phyloP scores from a whole-genome alignment of 2,797 vertebrate genomes.

The Gouania willdenowi region DNA sequence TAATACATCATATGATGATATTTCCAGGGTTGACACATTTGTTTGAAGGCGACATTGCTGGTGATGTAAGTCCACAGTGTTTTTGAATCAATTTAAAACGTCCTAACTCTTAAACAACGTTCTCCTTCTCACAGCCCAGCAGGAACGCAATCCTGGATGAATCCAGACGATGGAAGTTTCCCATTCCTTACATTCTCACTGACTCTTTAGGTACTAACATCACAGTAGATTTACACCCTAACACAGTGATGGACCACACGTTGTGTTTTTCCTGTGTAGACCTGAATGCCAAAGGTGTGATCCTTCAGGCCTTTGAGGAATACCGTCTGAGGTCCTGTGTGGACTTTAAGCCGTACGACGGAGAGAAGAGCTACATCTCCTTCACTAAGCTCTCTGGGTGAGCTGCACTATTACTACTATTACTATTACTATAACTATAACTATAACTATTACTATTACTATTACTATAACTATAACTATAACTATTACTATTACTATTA shows the following conservation, averaged over 20 bases:
- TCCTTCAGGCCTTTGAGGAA: conserved; percentile 86
- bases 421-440: too few species aligned
- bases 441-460: too few species aligned
- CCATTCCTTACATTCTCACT: conserved; percentile 86
- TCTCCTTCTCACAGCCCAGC: conserved; percentile 59
- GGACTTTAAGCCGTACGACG: conserved; percentile 91
- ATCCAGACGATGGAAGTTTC: conserved; percentile 80
- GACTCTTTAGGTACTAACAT: conserved; percentile 81
- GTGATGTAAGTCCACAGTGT: conserved; percentile 72
- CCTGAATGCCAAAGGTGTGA: conserved; percentile 91
- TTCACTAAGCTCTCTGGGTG: conserved; percentile 83
- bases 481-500: too few species aligned
- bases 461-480: too few species aligned
- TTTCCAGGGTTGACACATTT: conserved; percentile 76
- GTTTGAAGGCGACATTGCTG: conserved; percentile 87
- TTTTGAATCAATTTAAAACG: too few species aligned
- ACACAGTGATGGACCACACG: neutral
- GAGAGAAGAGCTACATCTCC: conserved; percentile 80
- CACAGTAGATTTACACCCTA: neutral
- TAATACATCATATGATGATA: neutral
- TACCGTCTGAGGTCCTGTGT: conserved; percentile 89
- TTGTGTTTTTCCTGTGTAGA: too few species aligned
- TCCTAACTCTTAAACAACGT: too few species aligned
- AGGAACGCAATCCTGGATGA: conserved; percentile 81
- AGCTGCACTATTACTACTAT: too few species aligned